Evolutionary conservation across 2,888 invertebrate genomes (phyloP), one percentile per base, ranked within the genome.

Genomic region (Celastrina argiolus): DNA sequence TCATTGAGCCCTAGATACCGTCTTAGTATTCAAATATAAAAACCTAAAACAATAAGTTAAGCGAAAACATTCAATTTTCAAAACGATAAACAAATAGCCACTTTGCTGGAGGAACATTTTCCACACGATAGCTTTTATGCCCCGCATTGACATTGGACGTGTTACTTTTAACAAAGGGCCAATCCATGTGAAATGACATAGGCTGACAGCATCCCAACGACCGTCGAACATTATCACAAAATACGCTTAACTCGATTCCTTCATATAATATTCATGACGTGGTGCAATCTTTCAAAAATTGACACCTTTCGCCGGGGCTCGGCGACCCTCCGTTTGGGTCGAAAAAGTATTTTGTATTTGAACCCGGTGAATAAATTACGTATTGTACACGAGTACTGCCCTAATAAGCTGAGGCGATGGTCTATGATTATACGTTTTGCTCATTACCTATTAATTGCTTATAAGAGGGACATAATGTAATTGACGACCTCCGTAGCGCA

Each of bases 251-350:
- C 90, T 87, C 87, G 81, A 87, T 85, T 87, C 88, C 83, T 88
- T 90, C 87, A 90, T 91, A 89, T 89, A 90, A 91, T 87, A 91
- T 91, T 90, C 90, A 91, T 90, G 90, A 88, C 87, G 85, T 73
- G 85, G 82, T 81, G 82, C 90, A 89, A 91, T 91, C 90, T 91
- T 91, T 91, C 90, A 91, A 90, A 90, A 91, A 90, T 90, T 91
- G 90, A 91, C 90, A 90, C 89, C 88, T 88, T 86, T 85, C 78
- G 78, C 79, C 76, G 76, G 82, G 82, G 81, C 78, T 76, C 71
- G 65, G 26, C 72, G 77, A 78, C 79, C 81, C 82, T 79, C 74
- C 72, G 77, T 76, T 78, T 73, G 75, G 78, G 79, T 79, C 76
- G 84, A 78, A 85, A 87, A 88, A 87, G 86, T 87, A 88, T 88